These are phyloP conservation scores for Drusus annulatus DNA, from an alignment of 1,140 invertebrate genomes.

Conservation along the genomic window DNA sequence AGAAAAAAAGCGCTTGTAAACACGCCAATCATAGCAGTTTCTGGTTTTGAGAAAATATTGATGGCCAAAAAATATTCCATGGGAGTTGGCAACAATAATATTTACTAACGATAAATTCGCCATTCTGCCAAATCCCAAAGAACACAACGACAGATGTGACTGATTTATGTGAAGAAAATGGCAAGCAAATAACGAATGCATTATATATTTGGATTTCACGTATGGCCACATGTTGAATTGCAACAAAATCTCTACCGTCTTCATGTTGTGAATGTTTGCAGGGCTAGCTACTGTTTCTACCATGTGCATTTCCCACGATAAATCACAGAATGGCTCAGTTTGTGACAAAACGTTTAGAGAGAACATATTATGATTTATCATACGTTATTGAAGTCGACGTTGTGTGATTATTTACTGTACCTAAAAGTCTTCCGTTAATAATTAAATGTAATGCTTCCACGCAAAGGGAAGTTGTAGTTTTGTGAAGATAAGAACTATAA, in stretches of 20 bases:
- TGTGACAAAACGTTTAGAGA: background rate
- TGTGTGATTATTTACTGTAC: too few relatives aligned
- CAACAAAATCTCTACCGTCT: slow-evolving; percentile 6
- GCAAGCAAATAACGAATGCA: too few relatives aligned
- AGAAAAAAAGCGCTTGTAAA: background rate
- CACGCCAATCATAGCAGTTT: too few relatives aligned
- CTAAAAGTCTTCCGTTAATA: too few relatives aligned
- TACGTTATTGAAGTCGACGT: too few relatives aligned
- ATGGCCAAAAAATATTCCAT: background rate
- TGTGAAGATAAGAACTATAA: too few relatives aligned
- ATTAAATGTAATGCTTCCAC: too few relatives aligned
- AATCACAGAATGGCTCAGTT: slow-evolving; percentile 6
- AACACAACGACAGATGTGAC: background rate
- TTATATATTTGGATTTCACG: background rate
- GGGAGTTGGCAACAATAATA: slow-evolving; percentile 16
- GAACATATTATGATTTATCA: too few relatives aligned
- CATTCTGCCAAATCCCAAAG: background rate
- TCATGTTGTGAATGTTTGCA: background rate
- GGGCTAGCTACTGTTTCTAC: background rate
- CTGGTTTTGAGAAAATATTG: background rate
- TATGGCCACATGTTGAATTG: slow-evolving; percentile 1
- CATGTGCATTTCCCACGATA: slow-evolving; percentile 36
- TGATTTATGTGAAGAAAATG: slow-evolving; percentile 4
- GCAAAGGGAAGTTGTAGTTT: too few relatives aligned
- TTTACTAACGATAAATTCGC: slow-evolving; percentile 10